A percentile compares a stretch with the other conserved stretches of the same genome.
These are phyloP conservation scores for Pseudomyrmex concolor DNA, from an alignment of 1,140 invertebrate species.

Conservation along the genomic window DNA sequence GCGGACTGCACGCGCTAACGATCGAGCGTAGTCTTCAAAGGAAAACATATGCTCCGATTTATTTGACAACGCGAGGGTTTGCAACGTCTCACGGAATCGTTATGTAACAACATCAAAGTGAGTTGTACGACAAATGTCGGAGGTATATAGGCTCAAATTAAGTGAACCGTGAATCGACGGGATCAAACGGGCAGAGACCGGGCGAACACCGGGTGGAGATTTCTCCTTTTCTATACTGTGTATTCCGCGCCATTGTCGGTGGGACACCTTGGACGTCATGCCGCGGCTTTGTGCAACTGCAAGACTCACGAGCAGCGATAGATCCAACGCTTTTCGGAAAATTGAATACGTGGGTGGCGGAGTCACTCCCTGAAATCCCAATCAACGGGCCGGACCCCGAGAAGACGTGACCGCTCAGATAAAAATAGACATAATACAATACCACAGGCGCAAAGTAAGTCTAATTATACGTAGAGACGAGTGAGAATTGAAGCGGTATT, in stretches of 20 bases:
- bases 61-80: constrained; percentile 65
- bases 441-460: too few species aligned
- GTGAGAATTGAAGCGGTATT: neutral
- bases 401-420: constrained; percentile 28
- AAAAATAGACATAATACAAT: neutral
- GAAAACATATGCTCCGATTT: constrained; percentile 65
- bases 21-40: constrained; percentile 7
- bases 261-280: constrained; percentile 83
- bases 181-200: constrained; percentile 65
- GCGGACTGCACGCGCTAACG: constrained; percentile 6
- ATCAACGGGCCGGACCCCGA: constrained; percentile 36
- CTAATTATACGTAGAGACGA: neutral
- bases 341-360: constrained; percentile 80
- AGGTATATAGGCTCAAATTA: constrained; percentile 80
- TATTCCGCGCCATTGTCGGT: constrained; percentile 74
- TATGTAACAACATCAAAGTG: constrained; percentile 83
- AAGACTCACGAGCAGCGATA: constrained; percentile 60
- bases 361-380: constrained; percentile 70
- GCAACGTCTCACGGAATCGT: constrained; percentile 75
- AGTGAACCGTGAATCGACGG: constrained; percentile 83
- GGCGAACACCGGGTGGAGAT: constrained; percentile 42
- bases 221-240: constrained; percentile 71
- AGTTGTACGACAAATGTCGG: constrained; percentile 85
- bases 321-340: constrained; percentile 66
- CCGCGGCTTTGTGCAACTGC: constrained; percentile 81